A percentile compares a stretch with the other conserved stretches of the same genome.
Evolutionary conservation across 1,140 invertebrate species (phyloP).

Genomic region (Coelopa frigida): DNA sequence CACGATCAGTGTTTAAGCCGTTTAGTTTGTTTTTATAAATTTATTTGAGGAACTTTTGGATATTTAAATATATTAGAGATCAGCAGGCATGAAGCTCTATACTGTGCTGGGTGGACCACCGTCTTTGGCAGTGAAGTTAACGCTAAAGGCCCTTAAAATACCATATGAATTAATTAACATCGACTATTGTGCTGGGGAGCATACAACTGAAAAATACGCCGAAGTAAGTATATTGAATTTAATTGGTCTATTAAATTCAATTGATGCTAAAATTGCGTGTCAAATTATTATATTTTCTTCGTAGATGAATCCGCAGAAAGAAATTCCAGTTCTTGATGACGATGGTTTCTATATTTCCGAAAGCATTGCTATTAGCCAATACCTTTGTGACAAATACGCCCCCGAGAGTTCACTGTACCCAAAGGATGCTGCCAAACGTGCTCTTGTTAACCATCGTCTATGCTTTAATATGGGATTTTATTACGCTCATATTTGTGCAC

Average conservation of each 20-base stretch:
- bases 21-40: too few species aligned
- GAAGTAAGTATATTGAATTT: slow-evolving; percentile 54
- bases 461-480: slow-evolving; percentile 70
- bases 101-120: slow-evolving; percentile 67
- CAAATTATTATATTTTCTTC: too few species aligned
- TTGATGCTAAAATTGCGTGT: too few species aligned
- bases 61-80: too few species aligned
- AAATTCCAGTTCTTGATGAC: slow-evolving; percentile 68
- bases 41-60: too few species aligned
- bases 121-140: slow-evolving; percentile 62
- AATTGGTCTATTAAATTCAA: too few species aligned
- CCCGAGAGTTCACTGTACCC: slow-evolving; percentile 58
- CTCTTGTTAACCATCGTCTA: slow-evolving; percentile 65
- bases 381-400: slow-evolving; percentile 66
- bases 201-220: slow-evolving; percentile 61
- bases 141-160: slow-evolving; percentile 55
- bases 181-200: slow-evolving; percentile 60
- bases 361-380: slow-evolving; percentile 68
- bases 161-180: slow-evolving; percentile 59
- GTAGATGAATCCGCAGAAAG: slow-evolving; percentile 75
- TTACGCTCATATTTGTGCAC: slow-evolving; percentile 58
- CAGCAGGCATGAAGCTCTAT: slow-evolving; percentile 63
- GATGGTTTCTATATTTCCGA: slow-evolving; percentile 64
- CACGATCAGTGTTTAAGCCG: too few species aligned
- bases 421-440: slow-evolving; percentile 55